Evolutionary conservation across 1,140 invertebrate genomes (phyloP), one percentile per base, ranked within the genome.

Genomic region (Cheumatopsyche charites): DNA sequence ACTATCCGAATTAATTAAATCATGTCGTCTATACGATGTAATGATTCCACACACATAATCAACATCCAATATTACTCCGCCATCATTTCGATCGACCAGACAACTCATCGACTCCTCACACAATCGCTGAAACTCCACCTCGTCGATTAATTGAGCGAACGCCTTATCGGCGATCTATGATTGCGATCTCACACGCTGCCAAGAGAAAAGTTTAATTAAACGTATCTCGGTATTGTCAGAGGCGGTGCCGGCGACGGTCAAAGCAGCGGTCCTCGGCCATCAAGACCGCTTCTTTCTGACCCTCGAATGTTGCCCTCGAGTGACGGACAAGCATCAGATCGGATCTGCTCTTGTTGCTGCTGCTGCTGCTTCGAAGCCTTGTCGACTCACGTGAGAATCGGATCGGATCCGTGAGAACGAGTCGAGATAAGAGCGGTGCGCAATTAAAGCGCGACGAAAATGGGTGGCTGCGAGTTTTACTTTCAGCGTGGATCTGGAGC

Each of bases 141-240:
- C n/a, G n/a, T n/a, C n/a, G n/a, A n/a, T 26, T 62, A 65, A 62
- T 62, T 62, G 61, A 62, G 15, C 15, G 61, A 21, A 15, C 6
- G 1, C n/a, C 29, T 15, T 65, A 65, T 65, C 62, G 42, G 1
- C 0, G n/a, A 65, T 65, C 62, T 65, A 36, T 65, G 62, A 65
- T 65, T 17, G 15, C 19, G 19, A 52, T 52, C 29, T 36, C 9
- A 45, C 47, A 69, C 47, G 62, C 62, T 70, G 41, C 47, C 45
- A 69, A 29, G 67, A 21, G n/a, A n/a, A n/a, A n/a, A n/a, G 49
- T 23, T 69, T 69, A 69, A 69, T 69, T 69, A 69, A 69, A 58
- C 26, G 67, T 69, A 45, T 52, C 62, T 45, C 19, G 47, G 49
- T 49, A 67, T 67, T 67, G 67, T 69, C 67, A 41, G 62, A 17